These are phyloP conservation scores for Alloscopus bannaensis DNA, from an alignment of 2,888 invertebrate genomes.

Conservation along the genomic window DNA sequence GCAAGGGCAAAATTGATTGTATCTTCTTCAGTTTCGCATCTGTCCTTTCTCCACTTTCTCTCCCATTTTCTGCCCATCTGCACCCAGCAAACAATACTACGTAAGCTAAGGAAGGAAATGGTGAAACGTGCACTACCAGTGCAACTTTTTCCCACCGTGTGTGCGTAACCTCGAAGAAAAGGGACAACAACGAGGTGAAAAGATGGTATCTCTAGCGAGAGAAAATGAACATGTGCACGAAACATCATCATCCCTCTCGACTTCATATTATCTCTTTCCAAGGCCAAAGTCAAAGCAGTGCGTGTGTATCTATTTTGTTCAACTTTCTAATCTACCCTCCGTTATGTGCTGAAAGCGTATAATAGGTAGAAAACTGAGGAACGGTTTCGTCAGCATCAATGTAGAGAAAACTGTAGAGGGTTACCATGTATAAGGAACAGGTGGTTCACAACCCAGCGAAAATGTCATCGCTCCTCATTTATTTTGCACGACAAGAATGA, in stretches of 20 bases:
- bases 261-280: too few species aligned
- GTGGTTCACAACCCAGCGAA: constrained; percentile 65
- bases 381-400: constrained; percentile 4
- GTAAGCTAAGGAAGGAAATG: neutral
- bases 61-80: neutral
- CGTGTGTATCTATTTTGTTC: too few species aligned
- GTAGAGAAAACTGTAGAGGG: too few species aligned
- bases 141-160: constrained; percentile 16
- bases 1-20: constrained; percentile 8
- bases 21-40: neutral
- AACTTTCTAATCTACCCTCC: too few species aligned
- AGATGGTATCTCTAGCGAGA: constrained; percentile 13
- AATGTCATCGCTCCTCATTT: constrained; percentile 72
- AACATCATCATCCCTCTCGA: neutral
- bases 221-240: neutral
- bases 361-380: neutral
- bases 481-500: constrained; percentile 71
- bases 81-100: neutral
- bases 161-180: neutral
- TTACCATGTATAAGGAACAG: constrained; percentile 71
- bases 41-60: neutral
- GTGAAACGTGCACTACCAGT: neutral
- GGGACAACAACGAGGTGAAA: constrained; percentile 20
- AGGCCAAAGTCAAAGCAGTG: constrained; percentile 23
- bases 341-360: neutral